phyloP scores from a whole-genome alignment of 1,140 invertebrate genomes.

The Bathynomus jamesi region DNA sequence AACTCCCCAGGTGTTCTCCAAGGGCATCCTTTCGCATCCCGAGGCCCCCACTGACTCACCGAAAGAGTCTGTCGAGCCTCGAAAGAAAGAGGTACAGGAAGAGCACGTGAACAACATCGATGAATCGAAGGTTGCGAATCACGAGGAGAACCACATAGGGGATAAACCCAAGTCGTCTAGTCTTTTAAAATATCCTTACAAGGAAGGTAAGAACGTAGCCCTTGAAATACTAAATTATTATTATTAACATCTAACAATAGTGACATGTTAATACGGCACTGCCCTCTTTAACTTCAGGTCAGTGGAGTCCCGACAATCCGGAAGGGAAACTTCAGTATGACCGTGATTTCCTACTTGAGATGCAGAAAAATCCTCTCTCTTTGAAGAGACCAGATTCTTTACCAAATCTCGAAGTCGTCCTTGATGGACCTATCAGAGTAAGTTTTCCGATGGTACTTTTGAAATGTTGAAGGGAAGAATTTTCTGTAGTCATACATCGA shows the following conservation, averaged over 20 bases:
- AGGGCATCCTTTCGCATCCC: no score
- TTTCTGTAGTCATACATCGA: no score
- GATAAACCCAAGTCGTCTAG: not conserved
- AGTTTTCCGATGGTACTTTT: conserved; percentile 14
- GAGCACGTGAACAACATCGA: conserved; percentile 15
- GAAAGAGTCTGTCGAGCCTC: no score
- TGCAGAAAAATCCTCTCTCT: conserved; percentile 52
- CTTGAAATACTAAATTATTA: no score
- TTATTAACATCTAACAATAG: no score
- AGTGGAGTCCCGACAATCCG: conserved; percentile 42
- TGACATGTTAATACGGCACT: no score
- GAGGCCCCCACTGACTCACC: not conserved
- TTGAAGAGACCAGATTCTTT: conserved; percentile 62
- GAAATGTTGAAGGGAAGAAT: conserved; percentile 23
- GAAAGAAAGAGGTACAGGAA: conserved; percentile 19
- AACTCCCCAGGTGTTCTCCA: no score
- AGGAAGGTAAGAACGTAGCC: no score
- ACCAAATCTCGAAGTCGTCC: conserved; percentile 52
- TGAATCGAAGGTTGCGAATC: conserved; percentile 11
- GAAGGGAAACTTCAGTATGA: conserved; percentile 49
- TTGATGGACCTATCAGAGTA: conserved; percentile 41
- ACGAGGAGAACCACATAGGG: not conserved
- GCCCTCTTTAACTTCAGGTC: conserved; percentile 41
- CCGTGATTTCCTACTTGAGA: conserved; percentile 45
- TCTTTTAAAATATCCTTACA: not conserved